Conservation (phyloP, 1,140 invertebrate species). For the Solen grandis region DNA sequence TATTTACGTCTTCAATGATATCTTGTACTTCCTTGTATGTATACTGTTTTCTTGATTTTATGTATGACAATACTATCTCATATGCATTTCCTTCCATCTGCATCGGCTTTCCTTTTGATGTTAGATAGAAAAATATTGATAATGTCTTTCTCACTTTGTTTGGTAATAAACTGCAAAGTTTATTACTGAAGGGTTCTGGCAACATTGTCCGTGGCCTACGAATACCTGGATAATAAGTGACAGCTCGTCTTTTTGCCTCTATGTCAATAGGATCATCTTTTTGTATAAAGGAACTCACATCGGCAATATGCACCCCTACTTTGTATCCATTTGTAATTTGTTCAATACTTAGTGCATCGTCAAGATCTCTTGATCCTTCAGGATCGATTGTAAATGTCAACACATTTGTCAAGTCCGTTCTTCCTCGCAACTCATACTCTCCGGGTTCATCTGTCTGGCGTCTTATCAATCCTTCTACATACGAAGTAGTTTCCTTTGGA, state of each 20-base stretch:
- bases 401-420: conserved; percentile 86
- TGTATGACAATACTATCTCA: conserved; percentile 54
- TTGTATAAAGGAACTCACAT: conserved; percentile 67
- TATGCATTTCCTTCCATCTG: not conserved
- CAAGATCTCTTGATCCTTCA: conserved; percentile 98
- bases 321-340: conserved; percentile 39
- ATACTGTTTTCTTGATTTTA: conserved; percentile 62
- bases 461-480: not conserved
- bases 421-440: not conserved
- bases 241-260: conserved; percentile 73
- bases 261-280: conserved; percentile 67
- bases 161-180: conserved; percentile 79
- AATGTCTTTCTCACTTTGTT: conserved; percentile 68
- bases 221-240: conserved; percentile 73
- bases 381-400: conserved; percentile 95
- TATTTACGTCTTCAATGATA: conserved; percentile 51
- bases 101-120: conserved; percentile 34
- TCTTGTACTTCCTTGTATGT: conserved; percentile 67
- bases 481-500: conserved; percentile 10
- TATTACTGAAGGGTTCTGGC: conserved; percentile 76
- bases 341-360: conserved; percentile 93
- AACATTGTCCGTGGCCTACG: conserved; percentile 78
- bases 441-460: conserved; percentile 24
- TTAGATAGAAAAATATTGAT: conserved; percentile 68
- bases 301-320: too few relatives aligned